phyloP scores from a whole-genome alignment of 2,113 vertebrate species.

The Saguinus midas region DNA sequence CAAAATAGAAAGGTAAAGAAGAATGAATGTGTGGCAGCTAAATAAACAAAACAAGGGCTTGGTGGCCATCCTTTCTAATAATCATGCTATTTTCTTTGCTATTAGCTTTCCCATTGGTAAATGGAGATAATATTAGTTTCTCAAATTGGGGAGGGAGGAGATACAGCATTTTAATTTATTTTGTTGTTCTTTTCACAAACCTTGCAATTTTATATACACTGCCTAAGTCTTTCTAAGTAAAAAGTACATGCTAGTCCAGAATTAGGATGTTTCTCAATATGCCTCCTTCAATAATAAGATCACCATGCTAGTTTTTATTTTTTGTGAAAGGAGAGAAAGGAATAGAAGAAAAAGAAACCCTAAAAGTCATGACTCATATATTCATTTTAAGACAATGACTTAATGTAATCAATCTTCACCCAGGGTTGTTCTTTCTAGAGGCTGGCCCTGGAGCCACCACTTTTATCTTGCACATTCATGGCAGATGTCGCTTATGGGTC shows the following conservation, averaged over 20 bases:
- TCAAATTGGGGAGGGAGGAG: background rate
- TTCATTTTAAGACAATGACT: background rate
- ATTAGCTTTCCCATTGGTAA: background rate
- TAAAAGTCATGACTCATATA: background rate
- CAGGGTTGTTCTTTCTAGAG: background rate
- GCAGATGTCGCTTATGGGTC: background rate
- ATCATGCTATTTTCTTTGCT: background rate
- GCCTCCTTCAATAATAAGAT: background rate
- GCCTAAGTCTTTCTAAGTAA: background rate
- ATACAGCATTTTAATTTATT: background rate
- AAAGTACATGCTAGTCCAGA: conserved; percentile 1
- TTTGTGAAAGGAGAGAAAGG: background rate
- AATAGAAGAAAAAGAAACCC: background rate
- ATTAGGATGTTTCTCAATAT: background rate
- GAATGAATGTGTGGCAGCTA: background rate
- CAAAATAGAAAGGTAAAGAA: background rate
- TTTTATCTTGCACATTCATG: background rate
- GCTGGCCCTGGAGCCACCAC: background rate
- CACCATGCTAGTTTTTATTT: background rate
- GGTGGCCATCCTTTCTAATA: background rate
- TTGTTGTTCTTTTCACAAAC: background rate
- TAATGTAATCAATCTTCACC: background rate
- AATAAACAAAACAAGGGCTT: background rate
- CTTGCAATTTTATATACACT: background rate
- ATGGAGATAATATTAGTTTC: background rate